Base-by-base conservation (phyloP, 2,797 vertebrate genomes). In the Tamandua tetradactyla region DNA sequence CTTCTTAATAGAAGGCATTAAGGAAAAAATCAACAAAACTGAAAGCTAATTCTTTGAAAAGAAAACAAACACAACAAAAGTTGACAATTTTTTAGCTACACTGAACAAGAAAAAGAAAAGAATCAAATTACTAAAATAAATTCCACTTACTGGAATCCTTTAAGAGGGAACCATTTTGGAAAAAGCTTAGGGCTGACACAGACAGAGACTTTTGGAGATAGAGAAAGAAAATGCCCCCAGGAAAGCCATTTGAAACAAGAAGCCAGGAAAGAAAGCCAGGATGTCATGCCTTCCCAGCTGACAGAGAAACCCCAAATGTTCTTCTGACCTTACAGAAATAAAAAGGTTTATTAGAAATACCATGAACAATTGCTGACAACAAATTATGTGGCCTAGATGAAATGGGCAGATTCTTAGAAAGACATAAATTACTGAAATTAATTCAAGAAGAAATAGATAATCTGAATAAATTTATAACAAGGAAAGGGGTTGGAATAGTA, bases 271-370 rank as follows among this genome's bases (percentile, higher is more conserved):
- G n/a, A n/a, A n/a, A n/a, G n/a, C n/a, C n/a, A n/a, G n/a, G n/a
- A n/a, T n/a, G n/a, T n/a, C n/a, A n/a, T n/a, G n/a, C n/a, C n/a
- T n/a, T n/a, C n/a, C n/a, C n/a, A n/a, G n/a, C n/a, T n/a, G n/a
- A n/a, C n/a, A n/a, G n/a, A n/a, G n/a, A n/a, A n/a, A n/a, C n/a
- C n/a, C n/a, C n/a, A n/a, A n/a, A n/a, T n/a, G n/a, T n/a, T n/a
- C n/a, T 78, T 59, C 20, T 44, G 69, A 80, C n/a, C 74, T 83
- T 94, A 87, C 64, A 89, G 59, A 88, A 85, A 91, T 90, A 76
- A 82, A 69, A 94, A 92, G n/a, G 30, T 81, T 88, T 94, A n/a
- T 81, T 52, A 64, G 62, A 32, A 92, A 92, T 64, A 87, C 52
- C 69, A 59, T 69, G 32, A 74, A 82, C 13, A 87, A 89, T 8